Conservation (phyloP, 2,797 vertebrate genomes). For the Pteropus rufus region DNA sequence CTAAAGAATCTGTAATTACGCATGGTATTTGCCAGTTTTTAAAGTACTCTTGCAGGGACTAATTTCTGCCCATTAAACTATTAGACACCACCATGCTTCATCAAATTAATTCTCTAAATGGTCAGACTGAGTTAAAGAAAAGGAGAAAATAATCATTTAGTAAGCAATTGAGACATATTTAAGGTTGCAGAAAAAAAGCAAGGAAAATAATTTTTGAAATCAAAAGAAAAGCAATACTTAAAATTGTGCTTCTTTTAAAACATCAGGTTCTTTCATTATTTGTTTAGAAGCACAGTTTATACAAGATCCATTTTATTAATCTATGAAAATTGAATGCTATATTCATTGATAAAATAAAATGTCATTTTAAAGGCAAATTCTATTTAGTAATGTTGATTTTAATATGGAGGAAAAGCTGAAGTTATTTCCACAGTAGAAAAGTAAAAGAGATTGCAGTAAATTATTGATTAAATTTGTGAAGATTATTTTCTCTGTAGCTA, state of each 20-base stretch:
- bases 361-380: neutral
- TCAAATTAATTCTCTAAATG: constrained; percentile 52
- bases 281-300: constrained; percentile 42
- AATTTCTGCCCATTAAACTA: constrained; percentile 64
- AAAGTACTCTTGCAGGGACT: constrained; percentile 48
- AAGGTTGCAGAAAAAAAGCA: neutral
- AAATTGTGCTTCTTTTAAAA: constrained; percentile 11
- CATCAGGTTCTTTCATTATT: neutral
- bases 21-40: constrained; percentile 34
- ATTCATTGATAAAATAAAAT: neutral
- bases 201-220: constrained; percentile 37
- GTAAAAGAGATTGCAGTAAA: neutral
- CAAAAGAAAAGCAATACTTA: constrained; percentile 33
- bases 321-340: neutral
- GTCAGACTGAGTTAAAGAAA: constrained; percentile 46
- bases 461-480: neutral
- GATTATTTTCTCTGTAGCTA: constrained; percentile 5
- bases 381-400: constrained; percentile 9
- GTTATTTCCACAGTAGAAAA: neutral
- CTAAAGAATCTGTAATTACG: constrained; percentile 54
- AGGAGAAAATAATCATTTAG: constrained; percentile 41
- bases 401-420: neutral
- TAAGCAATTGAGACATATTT: constrained; percentile 40
- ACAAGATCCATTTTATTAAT: constrained; percentile 17
- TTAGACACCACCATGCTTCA: constrained; percentile 46